Base-by-base conservation (phyloP, 2,888 invertebrate genomes). In the Xestia rhomboidea region DNA sequence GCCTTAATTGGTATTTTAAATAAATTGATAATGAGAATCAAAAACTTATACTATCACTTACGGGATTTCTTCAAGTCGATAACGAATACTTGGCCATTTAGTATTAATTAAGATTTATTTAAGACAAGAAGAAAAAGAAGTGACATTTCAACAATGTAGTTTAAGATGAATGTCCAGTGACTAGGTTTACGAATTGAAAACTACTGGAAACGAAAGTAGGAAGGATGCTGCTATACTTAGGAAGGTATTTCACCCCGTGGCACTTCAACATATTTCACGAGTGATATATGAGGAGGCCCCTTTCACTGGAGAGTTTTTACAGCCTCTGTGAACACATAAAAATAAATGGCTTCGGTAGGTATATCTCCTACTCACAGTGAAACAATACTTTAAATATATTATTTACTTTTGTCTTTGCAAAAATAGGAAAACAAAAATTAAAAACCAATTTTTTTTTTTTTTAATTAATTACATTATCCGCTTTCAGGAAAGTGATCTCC, bases 211-310 rank as follows among this genome's bases (percentile, higher is more conserved):
- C 41, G 13, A 77, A 69, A 34, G 8, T 24, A 67, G 18, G 13
- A 49, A 18, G 3, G 21, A 51, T 46, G 64, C 21, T 64, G 6
- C 21, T 64, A 8, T 38, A 69, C 41, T 44, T n/a, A 57, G 10
- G n/a, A 69, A 82, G 70, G 54, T 82, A 70, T 77, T 76, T 46
- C 68, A 60, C 64, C 60, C 64, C 60, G 70, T 64, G 68, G 64
- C 51, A 78, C 68, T 68, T 83, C 34, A 46, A 73, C 60, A 73
- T 81, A 79, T 79, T 73, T 73, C 79, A 81, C 72, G 34, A n/a
- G 68, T 81, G 81, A 73, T 83, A 49, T 78, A 79, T 54, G 68
- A 54, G 68, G 57, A 69, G 54, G 63, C 66, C 72, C 54, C 68
- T 68, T 78, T 73, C 70, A 66, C 38, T 30, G 18, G 66, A 44